These are phyloP conservation scores for Perccottus glenii DNA, from an alignment of 2,113 vertebrate species.

Conservation along the genomic window DNA sequence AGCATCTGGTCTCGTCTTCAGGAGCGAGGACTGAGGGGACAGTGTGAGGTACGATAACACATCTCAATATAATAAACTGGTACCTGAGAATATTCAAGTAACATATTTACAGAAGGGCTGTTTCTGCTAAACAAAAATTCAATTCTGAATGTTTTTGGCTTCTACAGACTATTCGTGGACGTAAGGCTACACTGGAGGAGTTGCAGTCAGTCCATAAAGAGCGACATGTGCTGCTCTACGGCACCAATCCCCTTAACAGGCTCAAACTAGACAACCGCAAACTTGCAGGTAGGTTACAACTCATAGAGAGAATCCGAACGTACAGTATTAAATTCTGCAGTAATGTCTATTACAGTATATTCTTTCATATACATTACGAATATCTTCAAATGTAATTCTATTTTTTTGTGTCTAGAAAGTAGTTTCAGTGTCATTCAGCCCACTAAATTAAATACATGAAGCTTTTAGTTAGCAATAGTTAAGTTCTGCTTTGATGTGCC, in stretches of 20 bases:
- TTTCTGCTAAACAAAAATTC: not conserved
- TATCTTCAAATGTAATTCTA: no score
- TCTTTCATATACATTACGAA: no score
- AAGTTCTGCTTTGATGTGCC: no score
- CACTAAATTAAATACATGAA: no score
- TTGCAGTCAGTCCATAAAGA: constrained; percentile 87
- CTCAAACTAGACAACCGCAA: constrained; percentile 96
- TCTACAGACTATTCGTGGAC: constrained; percentile 85
- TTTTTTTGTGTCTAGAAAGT: no score
- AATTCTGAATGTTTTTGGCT: not conserved
- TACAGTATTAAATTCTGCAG: no score
- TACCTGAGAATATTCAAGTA: no score
- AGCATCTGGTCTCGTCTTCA: constrained; percentile 97
- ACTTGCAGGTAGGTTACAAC: constrained; percentile 80
- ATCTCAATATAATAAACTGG: no score
- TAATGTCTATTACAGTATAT: no score
- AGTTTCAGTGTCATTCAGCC: no score
- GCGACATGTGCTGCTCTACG: constrained; percentile 87
- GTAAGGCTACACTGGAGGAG: constrained; percentile 90
- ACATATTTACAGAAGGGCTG: no score
- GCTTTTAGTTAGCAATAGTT: no score
- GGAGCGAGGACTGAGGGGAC: constrained; percentile 89
- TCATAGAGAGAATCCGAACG: not conserved
- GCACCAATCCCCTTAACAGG: constrained; percentile 91
- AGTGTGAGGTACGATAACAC: constrained; percentile 87